Evolutionary conservation across 2,797 vertebrate species (phyloP).

Genomic region (Pogonophryne albipinna): DNA sequence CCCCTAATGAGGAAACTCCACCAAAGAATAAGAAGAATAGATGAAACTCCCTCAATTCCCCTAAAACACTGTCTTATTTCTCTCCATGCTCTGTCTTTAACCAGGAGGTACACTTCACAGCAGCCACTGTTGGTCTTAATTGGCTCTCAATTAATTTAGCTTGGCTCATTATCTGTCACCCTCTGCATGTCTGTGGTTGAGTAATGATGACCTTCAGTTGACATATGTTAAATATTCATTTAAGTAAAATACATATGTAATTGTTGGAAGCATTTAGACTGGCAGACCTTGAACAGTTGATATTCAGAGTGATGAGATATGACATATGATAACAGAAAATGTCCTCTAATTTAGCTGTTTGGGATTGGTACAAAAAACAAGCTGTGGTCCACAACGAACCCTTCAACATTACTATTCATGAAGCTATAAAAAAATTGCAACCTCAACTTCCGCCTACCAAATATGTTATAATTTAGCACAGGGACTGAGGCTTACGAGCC

Average conservation of each 20-base stretch:
- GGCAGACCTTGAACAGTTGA: neutral
- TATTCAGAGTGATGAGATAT: neutral
- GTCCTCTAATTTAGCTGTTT: constrained; percentile 22
- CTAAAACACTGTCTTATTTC: constrained; percentile 28
- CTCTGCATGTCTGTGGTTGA: constrained; percentile 13
- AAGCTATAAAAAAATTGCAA: constrained; percentile 30
- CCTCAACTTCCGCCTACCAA: constrained; percentile 39
- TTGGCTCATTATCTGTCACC: constrained; percentile 54
- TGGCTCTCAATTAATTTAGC: constrained; percentile 62
- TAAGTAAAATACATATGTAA: constrained; percentile 15
- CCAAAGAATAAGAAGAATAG: constrained; percentile 51
- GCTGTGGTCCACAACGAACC: constrained; percentile 4
- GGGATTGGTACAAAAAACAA: constrained; percentile 10
- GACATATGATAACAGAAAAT: neutral
- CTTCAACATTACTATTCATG: constrained; percentile 36
- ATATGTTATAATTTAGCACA: constrained; percentile 54
- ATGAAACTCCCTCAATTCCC: constrained; percentile 39
- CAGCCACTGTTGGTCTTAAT: constrained; percentile 54
- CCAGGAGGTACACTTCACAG: constrained; percentile 35
- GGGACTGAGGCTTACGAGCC: constrained; percentile 46
- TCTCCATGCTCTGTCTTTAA: neutral
- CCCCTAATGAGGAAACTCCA: constrained; percentile 43
- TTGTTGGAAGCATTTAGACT: constrained; percentile 17
- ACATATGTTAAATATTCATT: constrained; percentile 42
- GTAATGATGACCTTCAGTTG: constrained; percentile 44